phyloP scores from a whole-genome alignment of 2,113 vertebrate genomes.

The Climacteris rufus region DNA sequence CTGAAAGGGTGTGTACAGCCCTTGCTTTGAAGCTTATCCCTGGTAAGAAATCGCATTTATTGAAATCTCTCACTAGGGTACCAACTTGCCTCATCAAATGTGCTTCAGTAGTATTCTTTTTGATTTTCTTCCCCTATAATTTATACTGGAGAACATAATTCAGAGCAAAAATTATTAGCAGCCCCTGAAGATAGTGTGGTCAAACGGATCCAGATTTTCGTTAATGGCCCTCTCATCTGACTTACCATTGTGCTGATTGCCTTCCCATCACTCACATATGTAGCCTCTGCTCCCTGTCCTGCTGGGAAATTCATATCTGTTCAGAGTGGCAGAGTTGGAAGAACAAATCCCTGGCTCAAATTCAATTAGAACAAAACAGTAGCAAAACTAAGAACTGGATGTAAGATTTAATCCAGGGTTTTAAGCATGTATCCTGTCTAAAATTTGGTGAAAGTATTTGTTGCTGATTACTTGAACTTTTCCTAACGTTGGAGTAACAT shows the following conservation, averaged over 20 bases:
- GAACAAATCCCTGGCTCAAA: neutral
- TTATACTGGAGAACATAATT: neutral
- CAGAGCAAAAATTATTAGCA: neutral
- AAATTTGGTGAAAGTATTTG: neutral
- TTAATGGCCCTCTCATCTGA: neutral
- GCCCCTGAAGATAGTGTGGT: neutral
- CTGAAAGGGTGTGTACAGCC: neutral
- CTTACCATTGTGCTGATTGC: neutral
- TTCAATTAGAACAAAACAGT: neutral
- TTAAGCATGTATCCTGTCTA: neutral
- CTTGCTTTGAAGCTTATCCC: neutral
- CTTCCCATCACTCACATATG: neutral
- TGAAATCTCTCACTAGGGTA: slow-evolving; percentile 13
- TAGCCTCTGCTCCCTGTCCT: neutral
- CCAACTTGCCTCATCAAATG: neutral
- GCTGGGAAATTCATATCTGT: neutral
- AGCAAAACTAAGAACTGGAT: neutral
- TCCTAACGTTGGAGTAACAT: neutral
- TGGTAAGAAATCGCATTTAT: slow-evolving; percentile 3
- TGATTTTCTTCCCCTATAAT: neutral
- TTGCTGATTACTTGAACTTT: neutral
- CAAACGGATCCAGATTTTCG: neutral
- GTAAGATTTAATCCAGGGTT: neutral
- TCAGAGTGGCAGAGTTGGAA: neutral
- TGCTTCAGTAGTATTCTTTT: neutral